Base-by-base conservation (phyloP, 2,113 vertebrate genomes). In the Argyrosomus japonicus region DNA sequence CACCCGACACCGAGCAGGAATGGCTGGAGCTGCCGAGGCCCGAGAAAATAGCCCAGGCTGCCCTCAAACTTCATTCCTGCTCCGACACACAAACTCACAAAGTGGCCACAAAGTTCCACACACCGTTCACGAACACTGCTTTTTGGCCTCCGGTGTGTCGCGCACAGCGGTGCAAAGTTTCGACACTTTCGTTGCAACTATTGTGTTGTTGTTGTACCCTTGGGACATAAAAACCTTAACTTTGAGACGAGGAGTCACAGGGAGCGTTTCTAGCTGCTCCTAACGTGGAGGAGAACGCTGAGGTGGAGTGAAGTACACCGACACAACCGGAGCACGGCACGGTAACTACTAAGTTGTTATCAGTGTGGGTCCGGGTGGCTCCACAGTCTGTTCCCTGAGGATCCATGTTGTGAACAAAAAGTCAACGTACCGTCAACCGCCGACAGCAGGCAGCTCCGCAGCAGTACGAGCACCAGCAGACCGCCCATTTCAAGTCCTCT, bases 391-490 rank as follows among this genome's bases (percentile, higher is more conserved):
- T 29, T 69, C 75, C 77, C 53, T 12, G 36, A 65, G 83, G 50
- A 79, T 86, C 83, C 89, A 76, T 86, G 75, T 86, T 76, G 75
- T 27, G 81, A 91, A 86, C 65, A 81, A 85, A 83, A 76, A 90
- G 68, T 76, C 13, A 75, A 93, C 93, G 84, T 89, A 95, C 94
- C 94, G 79, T 90, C 29, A 86, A 83, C 87, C 83, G 85, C 75
- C 80, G 85, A 69, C 84, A 90, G 53, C 79, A 93, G 77, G 57
- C 86, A 87, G 62, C 78, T 90, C 87, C 84, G 87, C 48, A 95
- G 85, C 83, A 93, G 83, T 51, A 92, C 43, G 76, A 54, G 50
- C 78, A 56, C 18, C 45, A 92, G 86, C 84, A 91, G 80, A 87
- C 67, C 83, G 77, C 87, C 91, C 94, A 95, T 94, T 86, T 78